Conservation (phyloP, 2,888 invertebrate genomes). For the Philereme transversata region DNA sequence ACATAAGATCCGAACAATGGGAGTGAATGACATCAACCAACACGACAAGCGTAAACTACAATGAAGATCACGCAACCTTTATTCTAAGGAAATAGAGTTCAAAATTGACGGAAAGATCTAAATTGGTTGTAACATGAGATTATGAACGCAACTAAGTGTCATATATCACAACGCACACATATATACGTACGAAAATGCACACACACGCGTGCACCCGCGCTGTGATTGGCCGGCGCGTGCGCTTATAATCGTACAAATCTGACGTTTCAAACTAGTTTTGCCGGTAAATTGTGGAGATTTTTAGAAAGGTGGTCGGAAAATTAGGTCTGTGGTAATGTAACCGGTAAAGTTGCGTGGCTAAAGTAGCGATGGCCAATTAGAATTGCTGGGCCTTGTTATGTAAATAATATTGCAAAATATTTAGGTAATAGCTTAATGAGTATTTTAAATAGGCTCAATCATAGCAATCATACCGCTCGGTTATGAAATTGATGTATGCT, state of each 20-base stretch:
- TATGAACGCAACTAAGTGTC: constrained; percentile 39
- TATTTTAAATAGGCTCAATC: constrained; percentile 15
- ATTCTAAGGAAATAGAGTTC: constrained; percentile 40
- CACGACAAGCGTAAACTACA: constrained; percentile 35
- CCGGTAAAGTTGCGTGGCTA: constrained; percentile 38
- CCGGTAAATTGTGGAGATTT: constrained; percentile 74
- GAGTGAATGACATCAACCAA: constrained; percentile 59
- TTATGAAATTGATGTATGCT: constrained; percentile 15
- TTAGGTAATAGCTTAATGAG: constrained; percentile 31
- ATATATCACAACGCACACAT: constrained; percentile 37
- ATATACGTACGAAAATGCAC: constrained; percentile 15
- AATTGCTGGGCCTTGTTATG: constrained; percentile 39
- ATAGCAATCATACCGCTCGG: constrained; percentile 4
- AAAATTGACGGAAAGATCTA: constrained; percentile 36
- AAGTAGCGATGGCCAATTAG: constrained; percentile 36
- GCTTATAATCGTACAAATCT: constrained; percentile 40
- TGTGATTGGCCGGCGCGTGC: constrained; percentile 39
- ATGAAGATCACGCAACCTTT: constrained; percentile 7
- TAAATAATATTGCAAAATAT: constrained; percentile 42
- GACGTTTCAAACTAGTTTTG: constrained; percentile 70
- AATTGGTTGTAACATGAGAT: constrained; percentile 38
- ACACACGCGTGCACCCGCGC: constrained; percentile 16
- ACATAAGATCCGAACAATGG: constrained; percentile 40
- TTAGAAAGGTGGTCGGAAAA: constrained; percentile 75
- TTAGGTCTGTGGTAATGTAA: constrained; percentile 60